These are phyloP conservation scores for Limnodromus scolopaceus DNA, from an alignment of 2,797 vertebrate genomes.

Conservation along the genomic window DNA sequence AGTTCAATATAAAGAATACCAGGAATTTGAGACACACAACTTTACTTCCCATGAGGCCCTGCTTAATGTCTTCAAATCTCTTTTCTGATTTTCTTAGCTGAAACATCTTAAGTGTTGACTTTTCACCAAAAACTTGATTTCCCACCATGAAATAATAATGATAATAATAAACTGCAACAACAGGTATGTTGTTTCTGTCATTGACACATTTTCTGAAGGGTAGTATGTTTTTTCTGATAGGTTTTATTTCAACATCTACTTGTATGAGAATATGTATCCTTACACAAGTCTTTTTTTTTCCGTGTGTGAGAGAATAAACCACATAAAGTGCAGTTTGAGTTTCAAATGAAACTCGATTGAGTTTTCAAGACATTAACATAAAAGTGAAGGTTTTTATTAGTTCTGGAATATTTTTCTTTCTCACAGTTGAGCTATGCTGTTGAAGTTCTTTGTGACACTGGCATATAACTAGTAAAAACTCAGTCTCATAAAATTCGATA, in stretches of 20 bases:
- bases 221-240: neutral
- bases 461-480: conserved; percentile 35
- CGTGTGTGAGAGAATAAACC: neutral
- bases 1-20: neutral
- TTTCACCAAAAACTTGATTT: neutral
- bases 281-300: neutral
- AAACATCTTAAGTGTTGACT: neutral
- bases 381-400: conserved; percentile 37
- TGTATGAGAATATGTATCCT: neutral
- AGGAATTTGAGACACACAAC: neutral
- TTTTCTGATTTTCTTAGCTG: neutral
- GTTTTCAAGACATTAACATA: conserved; percentile 40
- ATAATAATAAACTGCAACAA: neutral
- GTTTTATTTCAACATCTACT: neutral
- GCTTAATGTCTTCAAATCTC: neutral
- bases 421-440: neutral
- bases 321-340: neutral
- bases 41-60: neutral
- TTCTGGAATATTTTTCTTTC: conserved; percentile 40
- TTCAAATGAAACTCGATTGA: conserved; percentile 43
- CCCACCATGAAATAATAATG: neutral
- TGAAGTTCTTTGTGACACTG: neutral
- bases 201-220: neutral
- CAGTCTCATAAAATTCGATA: conserved; percentile 1
- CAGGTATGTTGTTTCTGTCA: neutral